Percentiles rank a stretch among this genome's conserved stretches.
Evolutionary conservation across 2,888 invertebrate species (phyloP).

Genomic region (Metellina segmentata): DNA sequence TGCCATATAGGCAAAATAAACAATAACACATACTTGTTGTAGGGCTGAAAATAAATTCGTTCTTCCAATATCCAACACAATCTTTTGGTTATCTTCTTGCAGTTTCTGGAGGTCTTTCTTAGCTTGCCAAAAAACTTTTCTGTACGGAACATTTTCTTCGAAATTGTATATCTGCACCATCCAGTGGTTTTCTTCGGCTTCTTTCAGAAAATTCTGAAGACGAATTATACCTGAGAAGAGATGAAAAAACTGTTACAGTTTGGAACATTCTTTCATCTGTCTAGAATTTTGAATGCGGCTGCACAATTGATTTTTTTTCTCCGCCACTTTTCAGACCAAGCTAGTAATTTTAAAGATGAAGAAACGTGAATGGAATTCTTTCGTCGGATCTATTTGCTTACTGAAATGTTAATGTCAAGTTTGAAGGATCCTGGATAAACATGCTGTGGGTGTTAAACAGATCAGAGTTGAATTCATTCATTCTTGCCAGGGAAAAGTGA

Average conservation of each 20-base stretch:
- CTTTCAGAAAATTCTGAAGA: slow-evolving; percentile 78
- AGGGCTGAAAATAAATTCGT: slow-evolving; percentile 91
- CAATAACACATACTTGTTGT: slow-evolving; percentile 83
- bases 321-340: background rate
- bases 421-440: background rate
- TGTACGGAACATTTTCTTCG: slow-evolving; percentile 73
- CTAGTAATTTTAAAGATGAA: slow-evolving; percentile 10
- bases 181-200: slow-evolving; percentile 77
- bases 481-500: background rate
- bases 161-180: slow-evolving; percentile 77
- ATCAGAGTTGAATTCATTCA: background rate
- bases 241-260: slow-evolving; percentile 4
- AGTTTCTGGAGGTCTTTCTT: slow-evolving; percentile 90
- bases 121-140: slow-evolving; percentile 78
- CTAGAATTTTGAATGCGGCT: background rate
- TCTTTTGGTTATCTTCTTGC: slow-evolving; percentile 83
- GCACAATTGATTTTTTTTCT: slow-evolving; percentile 11
- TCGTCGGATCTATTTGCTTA: background rate
- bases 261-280: background rate
- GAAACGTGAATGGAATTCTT: background rate
- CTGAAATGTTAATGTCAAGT: slow-evolving; percentile 1
- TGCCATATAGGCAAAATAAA: background rate
- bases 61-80: slow-evolving; percentile 91
- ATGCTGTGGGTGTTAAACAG: background rate
- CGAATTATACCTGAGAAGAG: slow-evolving; percentile 77